Conservation (phyloP, 2,888 invertebrate genomes). For the Lydus trimaculatus region DNA sequence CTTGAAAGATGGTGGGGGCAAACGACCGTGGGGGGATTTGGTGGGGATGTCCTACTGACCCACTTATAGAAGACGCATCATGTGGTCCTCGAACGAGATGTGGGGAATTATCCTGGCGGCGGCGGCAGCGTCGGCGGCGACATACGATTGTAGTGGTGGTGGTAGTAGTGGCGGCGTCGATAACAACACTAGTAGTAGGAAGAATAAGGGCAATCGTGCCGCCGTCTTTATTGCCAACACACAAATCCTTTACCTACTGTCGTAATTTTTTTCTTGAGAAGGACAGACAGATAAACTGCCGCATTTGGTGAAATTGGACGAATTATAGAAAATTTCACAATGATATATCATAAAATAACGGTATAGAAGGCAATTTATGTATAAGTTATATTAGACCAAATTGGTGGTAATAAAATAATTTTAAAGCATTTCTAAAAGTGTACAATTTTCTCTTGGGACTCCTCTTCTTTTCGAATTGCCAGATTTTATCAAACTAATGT, state of each 20-base stretch:
- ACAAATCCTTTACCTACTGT: neutral
- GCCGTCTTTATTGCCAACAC: neutral
- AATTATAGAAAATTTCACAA: neutral
- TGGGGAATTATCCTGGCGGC: slow-evolving; percentile 24
- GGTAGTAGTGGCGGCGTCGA: neutral
- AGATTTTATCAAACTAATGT: neutral
- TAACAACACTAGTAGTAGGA: neutral
- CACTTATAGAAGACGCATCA: slow-evolving; percentile 73
- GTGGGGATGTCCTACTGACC: slow-evolving; percentile 84
- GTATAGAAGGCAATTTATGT: neutral
- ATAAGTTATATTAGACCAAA: neutral
- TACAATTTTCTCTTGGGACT: too few species aligned
- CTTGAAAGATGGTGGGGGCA: slow-evolving; percentile 31
- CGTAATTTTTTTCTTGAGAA: neutral
- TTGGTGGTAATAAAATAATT: neutral
- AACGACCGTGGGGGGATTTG: slow-evolving; percentile 42
- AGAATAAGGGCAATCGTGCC: neutral
- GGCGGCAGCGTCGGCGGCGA: slow-evolving; percentile 18
- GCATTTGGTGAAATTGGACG: neutral
- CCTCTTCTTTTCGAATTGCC: neutral
- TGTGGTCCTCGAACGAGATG: slow-evolving; percentile 56
- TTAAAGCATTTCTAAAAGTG: neutral
- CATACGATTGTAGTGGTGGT: neutral
- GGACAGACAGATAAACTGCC: neutral
- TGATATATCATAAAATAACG: neutral